Evolutionary conservation across 2,113 vertebrate species (phyloP), one percentile per base, ranked within the genome.

Genomic region (Paratilapia polleni): DNA sequence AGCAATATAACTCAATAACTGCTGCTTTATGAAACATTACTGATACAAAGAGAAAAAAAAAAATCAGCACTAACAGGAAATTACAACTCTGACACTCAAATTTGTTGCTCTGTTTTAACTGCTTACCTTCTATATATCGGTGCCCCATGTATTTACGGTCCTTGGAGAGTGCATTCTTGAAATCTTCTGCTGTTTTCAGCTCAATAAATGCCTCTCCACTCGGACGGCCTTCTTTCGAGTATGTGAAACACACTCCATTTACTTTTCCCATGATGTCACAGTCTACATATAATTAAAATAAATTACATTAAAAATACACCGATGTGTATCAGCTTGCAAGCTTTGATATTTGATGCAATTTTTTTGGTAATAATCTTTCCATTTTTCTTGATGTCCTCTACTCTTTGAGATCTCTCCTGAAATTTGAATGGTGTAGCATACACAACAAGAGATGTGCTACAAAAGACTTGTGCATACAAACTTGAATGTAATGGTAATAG

Each of bases 61-160:
- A 4, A 34, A 7, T 62, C 1, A 6, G 20, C 34, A 80, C 2
- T 38, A 73, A n/a, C 2, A 14, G 22, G 6, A 19, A 17, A n/a
- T 49, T 24, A 49, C 4, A 36, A 61, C 14, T 15, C 41, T 9
- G 74, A 81, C 49, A 36, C 3, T 73, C 4, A 58, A 3, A 38
- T 38, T 4, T 20, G n/a, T 43, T 9, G 17, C 10, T 80, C 20
- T 56, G 19, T 49, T 52, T 19, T 41, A 15, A 43, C 52, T 15
- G 2, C 88, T 84, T 90, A 97, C 97, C 97, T 93, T 97, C 97
- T 74, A 97, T 95, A 77, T 97, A 97, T 88, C 97, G 92, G 83
- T 97, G 96, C 24, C 97, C 97, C 97, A 97, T 97, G 83, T 97
- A 96, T 94, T 97, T 97, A 43, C 96, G 95, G 86, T 97, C 96